Conservation (phyloP, 1,140 invertebrate genomes). For the Papilio polyxenes region DNA sequence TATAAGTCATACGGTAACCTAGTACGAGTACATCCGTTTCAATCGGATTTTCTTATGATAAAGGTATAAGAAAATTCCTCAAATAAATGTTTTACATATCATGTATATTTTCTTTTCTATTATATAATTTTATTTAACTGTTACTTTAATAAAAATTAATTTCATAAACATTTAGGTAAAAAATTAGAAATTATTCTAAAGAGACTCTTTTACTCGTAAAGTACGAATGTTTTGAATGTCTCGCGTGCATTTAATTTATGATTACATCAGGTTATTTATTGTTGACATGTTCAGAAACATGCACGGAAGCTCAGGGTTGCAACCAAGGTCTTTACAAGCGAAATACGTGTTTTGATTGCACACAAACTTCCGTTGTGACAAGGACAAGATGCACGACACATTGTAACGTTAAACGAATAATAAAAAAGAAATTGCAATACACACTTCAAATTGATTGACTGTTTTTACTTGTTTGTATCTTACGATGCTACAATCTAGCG, state of each 20-base stretch:
- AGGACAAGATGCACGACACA: neutral
- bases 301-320: constrained; percentile 6
- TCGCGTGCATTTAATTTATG: neutral
- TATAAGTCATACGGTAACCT: constrained; percentile 16
- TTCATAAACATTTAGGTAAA: too few relatives aligned
- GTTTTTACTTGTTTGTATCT: neutral
- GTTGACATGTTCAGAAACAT: neutral
- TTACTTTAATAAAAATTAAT: too few relatives aligned
- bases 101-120: neutral
- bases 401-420: neutral
- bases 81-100: neutral
- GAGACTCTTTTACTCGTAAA: neutral
- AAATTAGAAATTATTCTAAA: neutral
- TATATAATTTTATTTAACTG: neutral
- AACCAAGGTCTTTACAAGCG: neutral
- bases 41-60: neutral
- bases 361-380: neutral
- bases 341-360: constrained; percentile 43
- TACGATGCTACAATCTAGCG: too few relatives aligned
- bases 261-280: neutral
- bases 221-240: neutral
- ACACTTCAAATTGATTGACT: neutral
- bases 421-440: neutral
- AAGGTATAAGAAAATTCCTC: neutral
- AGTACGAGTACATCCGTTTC: constrained; percentile 1